Percentiles rank a stretch among this genome's conserved stretches.
These are phyloP conservation scores for Drosophila subpulchrella DNA, from an alignment of 1,140 invertebrate species.

Conservation along the genomic window DNA sequence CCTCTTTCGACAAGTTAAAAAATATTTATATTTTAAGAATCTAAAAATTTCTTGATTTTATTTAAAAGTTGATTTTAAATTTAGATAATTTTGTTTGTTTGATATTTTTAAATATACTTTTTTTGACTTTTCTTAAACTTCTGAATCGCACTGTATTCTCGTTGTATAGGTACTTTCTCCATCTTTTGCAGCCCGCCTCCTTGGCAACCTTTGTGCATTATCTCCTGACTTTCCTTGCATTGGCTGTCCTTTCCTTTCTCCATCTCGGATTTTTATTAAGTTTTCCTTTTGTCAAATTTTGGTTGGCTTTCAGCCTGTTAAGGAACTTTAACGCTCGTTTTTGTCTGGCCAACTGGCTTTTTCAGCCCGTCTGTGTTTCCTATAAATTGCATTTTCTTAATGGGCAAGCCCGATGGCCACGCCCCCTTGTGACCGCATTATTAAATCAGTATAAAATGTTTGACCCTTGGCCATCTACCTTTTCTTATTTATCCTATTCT, in stretches of 20 bases:
- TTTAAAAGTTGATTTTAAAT: too few species aligned
- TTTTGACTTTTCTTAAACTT: background rate
- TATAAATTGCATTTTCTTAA: slow-evolving; percentile 75
- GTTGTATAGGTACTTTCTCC: background rate
- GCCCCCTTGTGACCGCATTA: slow-evolving; percentile 57
- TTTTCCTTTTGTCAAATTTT: slow-evolving; percentile 15
- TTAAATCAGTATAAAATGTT: slow-evolving; percentile 75
- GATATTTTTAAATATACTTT: background rate
- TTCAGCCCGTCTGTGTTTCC: background rate
- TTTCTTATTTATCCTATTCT: too few species aligned
- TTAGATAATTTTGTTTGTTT: background rate
- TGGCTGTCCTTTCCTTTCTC: background rate
- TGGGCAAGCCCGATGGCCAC: slow-evolving; percentile 43
- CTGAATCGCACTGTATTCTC: background rate
- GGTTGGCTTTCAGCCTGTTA: slow-evolving; percentile 58
- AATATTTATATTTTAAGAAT: too few species aligned
- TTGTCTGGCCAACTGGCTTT: slow-evolving; percentile 20
- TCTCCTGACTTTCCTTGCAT: background rate
- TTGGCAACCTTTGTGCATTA: slow-evolving; percentile 18
- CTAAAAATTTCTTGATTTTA: too few species aligned
- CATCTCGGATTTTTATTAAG: slow-evolving; percentile 8
- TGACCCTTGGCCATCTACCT: background rate
- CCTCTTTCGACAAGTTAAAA: too few species aligned
- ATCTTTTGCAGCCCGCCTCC: background rate
- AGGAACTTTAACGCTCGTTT: slow-evolving; percentile 73